Conservation (phyloP, 2,888 invertebrate genomes). For the Tipula vernalis region DNA sequence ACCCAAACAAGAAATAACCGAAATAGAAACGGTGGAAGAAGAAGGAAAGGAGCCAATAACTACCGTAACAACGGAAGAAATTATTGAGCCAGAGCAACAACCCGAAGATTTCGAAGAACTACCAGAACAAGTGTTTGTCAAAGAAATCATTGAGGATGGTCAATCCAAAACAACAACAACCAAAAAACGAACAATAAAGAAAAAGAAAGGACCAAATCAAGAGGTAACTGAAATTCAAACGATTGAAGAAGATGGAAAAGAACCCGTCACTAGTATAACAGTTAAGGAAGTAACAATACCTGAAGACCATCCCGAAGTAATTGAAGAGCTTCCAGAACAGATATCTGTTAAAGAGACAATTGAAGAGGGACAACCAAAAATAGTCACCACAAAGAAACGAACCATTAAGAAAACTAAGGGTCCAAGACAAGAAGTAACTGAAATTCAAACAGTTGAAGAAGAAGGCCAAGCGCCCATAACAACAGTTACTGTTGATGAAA, state of each 20-base stretch:
- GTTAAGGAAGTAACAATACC: conserved; percentile 26
- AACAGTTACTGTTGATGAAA: conserved; percentile 25
- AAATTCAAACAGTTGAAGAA: conserved; percentile 23
- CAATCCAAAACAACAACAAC: conserved; percentile 23
- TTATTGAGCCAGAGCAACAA: conserved; percentile 11
- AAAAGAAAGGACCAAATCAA: conserved; percentile 28
- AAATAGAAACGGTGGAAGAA: conserved; percentile 32
- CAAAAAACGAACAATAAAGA: conserved; percentile 27
- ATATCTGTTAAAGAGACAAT: conserved; percentile 28
- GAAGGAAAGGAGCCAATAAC: conserved; percentile 28
- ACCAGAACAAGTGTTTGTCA: conserved; percentile 17
- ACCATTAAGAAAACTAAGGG: conserved; percentile 30
- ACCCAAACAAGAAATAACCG: conserved; percentile 30
- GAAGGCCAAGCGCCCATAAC: conserved; percentile 26
- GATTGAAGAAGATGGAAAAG: conserved; percentile 29
- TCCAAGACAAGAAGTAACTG: conserved; percentile 27
- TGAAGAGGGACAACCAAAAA: conserved; percentile 23
- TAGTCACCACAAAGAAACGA: conserved; percentile 25
- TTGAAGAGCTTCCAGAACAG: conserved; percentile 26
- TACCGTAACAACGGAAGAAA: conserved; percentile 23
- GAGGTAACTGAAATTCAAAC: conserved; percentile 33
- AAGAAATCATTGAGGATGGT: conserved; percentile 16
- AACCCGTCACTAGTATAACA: conserved; percentile 27
- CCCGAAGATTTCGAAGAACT: conserved; percentile 22
- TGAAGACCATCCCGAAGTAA: conserved; percentile 18